A percentile compares a stretch with the other conserved stretches of the same genome.
Evolutionary conservation across 30 jellyfish, hydroid and myxozoan genomes (phyloP).

Genomic region (Chrysaora quinquecirrha): DNA sequence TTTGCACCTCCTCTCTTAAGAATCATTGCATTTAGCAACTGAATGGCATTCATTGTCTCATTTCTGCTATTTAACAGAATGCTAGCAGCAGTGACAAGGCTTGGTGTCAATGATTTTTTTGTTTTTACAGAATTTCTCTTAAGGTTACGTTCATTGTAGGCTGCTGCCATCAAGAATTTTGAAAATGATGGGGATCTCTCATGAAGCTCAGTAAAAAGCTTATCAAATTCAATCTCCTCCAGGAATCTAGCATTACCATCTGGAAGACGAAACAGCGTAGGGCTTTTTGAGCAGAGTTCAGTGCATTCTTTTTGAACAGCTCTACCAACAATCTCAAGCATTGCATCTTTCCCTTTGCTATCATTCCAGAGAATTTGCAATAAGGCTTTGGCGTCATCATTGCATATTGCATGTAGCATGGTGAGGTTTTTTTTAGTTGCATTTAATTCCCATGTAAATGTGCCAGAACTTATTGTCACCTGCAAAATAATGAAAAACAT

Average conservation of each 20-base stretch:
- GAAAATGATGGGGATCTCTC: neutral
- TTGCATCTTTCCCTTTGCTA: too few relatives aligned
- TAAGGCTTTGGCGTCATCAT: too few relatives aligned
- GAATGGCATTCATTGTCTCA: neutral
- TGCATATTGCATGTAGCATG: too few relatives aligned
- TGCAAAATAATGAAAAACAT: too few relatives aligned
- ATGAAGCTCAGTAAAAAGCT: neutral
- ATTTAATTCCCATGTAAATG: too few relatives aligned
- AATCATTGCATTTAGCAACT: neutral
- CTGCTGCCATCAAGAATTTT: neutral
- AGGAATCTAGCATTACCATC: neutral
- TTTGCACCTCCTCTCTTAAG: neutral
- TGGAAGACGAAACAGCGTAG: neutral
- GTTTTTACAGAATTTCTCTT: neutral
- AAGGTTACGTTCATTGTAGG: neutral
- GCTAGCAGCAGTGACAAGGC: neutral
- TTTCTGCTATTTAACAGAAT: neutral
- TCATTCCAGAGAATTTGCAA: too few relatives aligned
- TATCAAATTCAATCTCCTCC: neutral
- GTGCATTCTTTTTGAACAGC: too few relatives aligned
- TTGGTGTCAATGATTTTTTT: neutral
- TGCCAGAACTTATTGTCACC: too few relatives aligned
- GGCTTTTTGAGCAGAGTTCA: too few relatives aligned
- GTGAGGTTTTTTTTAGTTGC: too few relatives aligned
- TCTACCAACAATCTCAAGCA: too few relatives aligned